Percentiles rank a stretch among this genome's conserved stretches.
Conservation (phyloP, 1,140 invertebrate genomes). For the Drosophila busckii region DNA sequence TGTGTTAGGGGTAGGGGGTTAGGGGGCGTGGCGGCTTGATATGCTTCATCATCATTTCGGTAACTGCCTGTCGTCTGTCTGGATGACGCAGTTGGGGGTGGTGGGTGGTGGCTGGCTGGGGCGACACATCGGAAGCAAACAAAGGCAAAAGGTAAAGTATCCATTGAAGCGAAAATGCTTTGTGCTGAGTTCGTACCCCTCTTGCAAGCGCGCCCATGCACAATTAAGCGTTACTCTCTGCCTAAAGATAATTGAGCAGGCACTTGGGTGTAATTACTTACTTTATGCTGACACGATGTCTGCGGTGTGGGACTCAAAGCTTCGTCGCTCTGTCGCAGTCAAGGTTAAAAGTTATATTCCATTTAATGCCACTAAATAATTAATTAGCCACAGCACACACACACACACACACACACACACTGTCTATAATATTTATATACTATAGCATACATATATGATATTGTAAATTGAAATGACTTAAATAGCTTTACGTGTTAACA, state of each 20-base stretch:
- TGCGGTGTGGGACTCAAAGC: neutral
- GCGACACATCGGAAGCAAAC: neutral
- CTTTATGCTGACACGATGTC: slow-evolving; percentile 55
- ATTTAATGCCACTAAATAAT: slow-evolving; percentile 52
- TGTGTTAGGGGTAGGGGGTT: slow-evolving; percentile 35
- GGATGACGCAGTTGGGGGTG: neutral
- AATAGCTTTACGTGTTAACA: slow-evolving; percentile 65
- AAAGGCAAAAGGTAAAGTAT: slow-evolving; percentile 15
- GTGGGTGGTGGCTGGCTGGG: neutral
- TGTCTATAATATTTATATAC: slow-evolving; percentile 30
- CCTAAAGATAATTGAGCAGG: slow-evolving; percentile 76
- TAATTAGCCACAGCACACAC: slow-evolving; percentile 22
- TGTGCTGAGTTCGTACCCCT: slow-evolving; percentile 20
- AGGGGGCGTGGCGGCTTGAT: neutral
- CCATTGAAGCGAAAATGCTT: slow-evolving; percentile 46
- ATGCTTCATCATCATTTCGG: slow-evolving; percentile 34
- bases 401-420: neutral
- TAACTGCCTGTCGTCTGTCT: slow-evolving; percentile 6
- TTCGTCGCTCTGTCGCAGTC: neutral
- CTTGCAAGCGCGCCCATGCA: slow-evolving; percentile 30
- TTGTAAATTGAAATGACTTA: slow-evolving; percentile 41
- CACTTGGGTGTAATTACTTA: slow-evolving; percentile 78
- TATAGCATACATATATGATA: slow-evolving; percentile 18
- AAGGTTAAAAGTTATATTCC: slow-evolving; percentile 46
- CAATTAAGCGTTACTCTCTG: slow-evolving; percentile 68